A percentile compares a stretch with the other conserved stretches of the same genome.
Evolutionary conservation across 2,113 vertebrate genomes (phyloP).

Genomic region (Nyctereutes procyonoides): DNA sequence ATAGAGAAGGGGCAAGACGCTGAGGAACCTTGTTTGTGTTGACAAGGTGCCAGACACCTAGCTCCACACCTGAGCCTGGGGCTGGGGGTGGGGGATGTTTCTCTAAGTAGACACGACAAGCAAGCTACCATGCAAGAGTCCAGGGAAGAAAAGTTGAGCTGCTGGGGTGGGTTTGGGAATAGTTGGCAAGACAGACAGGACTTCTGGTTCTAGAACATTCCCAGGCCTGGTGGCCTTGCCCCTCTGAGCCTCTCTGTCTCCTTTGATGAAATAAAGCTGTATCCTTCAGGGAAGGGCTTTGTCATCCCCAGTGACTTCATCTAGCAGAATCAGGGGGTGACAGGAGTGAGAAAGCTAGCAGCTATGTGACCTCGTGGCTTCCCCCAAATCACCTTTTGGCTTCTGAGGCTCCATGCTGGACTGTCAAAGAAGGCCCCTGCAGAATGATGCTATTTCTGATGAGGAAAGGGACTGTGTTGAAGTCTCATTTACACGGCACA

Average conservation of each 20-base stretch:
- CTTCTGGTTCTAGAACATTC: conserved; percentile 40
- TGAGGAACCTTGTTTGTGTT: conserved; percentile 63
- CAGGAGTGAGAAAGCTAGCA: background rate
- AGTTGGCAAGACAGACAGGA: background rate
- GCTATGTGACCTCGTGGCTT: background rate
- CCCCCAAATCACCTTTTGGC: background rate
- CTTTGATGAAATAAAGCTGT: background rate
- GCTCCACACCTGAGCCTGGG: background rate
- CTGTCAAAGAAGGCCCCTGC: background rate
- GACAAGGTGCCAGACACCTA: conserved; percentile 60
- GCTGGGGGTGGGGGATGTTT: background rate
- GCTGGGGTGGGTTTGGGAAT: background rate
- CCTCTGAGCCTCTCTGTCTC: conserved; percentile 35
- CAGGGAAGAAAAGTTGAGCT: background rate
- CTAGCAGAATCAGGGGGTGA: background rate
- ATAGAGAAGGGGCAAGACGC: background rate
- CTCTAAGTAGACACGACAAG: conserved; percentile 34
- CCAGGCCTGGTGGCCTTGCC: background rate
- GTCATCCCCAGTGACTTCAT: background rate
- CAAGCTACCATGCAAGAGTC: conserved; percentile 42
- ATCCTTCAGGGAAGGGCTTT: background rate
- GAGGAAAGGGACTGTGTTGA: background rate
- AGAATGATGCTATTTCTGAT: conserved; percentile 8
- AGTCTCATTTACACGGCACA: background rate
- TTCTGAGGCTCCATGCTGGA: background rate